Evolutionary conservation across 2,797 vertebrate species (phyloP), one percentile per base, ranked within the genome.

Genomic region (Poeciliopsis paucimaculata): DNA sequence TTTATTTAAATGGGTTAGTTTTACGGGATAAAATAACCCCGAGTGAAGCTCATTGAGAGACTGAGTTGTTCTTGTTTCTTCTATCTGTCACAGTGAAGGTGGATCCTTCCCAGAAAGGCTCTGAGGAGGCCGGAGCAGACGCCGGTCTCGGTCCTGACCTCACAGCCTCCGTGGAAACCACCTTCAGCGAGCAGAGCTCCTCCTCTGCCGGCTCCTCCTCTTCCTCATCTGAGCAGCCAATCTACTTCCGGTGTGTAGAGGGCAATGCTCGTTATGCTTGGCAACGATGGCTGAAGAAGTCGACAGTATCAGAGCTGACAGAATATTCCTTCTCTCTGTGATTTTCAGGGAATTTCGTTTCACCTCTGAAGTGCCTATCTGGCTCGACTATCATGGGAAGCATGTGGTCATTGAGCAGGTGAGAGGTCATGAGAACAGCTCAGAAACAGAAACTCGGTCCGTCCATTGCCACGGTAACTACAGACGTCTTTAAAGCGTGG

Each of bases 341-440:
- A 41, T 5, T 41, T 73, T 71, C 84, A 98, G 97, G 91, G 97
- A 98, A 92, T 98, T 98, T 84, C 97, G 97, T 74, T 98, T 98
- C 89, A 98, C 96, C 0, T 97, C 97, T 0, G 97, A 98, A 94
- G 97, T 98, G 89, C 97, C 97, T 89, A 97, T 98, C 92, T 98
- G 97, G 96, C 92, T 98, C 81, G 97, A 98, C 89, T 98, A 98
- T 85, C 97, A 98, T 0, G 97, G 97, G 85, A 98, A 98, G 86
- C 97, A 98, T 49, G 95, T 98, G 4, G 95, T 96, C 60, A 97
- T 97, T 82, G 97, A 98, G 89, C 97, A 98, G 94, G 97, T 98
- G 86, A 93, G 90, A 20, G 13, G 16, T 75, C n/a, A 57, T 1
- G 39, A n/a, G 2, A 70, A 57, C 51, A 49, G 18, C 36, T 78